A percentile compares a stretch with the other conserved stretches of the same genome.
phyloP scores from a whole-genome alignment of 2,113 vertebrate species.

The Hystrix cristata region DNA sequence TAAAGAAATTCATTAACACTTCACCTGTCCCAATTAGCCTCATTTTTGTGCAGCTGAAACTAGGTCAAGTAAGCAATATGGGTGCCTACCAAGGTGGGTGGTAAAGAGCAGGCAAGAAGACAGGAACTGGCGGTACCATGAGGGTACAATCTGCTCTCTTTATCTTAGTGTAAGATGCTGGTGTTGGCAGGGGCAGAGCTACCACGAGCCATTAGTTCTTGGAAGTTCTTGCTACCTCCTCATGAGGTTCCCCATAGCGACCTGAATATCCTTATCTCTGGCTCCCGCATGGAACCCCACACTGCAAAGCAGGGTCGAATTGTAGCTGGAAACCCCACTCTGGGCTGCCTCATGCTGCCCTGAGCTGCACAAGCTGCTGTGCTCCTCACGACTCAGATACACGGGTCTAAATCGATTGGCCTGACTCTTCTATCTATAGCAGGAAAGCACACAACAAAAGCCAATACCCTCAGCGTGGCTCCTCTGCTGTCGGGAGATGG shows the following conservation, averaged over 20 bases:
- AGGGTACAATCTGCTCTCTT: rapidly evolving
- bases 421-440: background rate
- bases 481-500: background rate
- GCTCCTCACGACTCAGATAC: background rate
- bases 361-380: background rate
- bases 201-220: background rate
- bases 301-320: background rate
- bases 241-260: background rate
- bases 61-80: background rate
- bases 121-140: background rate
- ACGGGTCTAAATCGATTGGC: background rate
- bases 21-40: background rate
- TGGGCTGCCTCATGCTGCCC: background rate
- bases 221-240: background rate
- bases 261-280: background rate
- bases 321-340: background rate
- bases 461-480: rapidly evolving
- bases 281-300: background rate
- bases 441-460: background rate
- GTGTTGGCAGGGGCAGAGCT: background rate
- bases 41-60: background rate
- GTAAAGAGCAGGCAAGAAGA: background rate
- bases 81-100: background rate
- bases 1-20: background rate
- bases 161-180: background rate